A percentile compares a stretch with the other conserved stretches of the same genome.
Conservation (phyloP, 92 coral and sea anemone species). For the Porites evermanni region DNA sequence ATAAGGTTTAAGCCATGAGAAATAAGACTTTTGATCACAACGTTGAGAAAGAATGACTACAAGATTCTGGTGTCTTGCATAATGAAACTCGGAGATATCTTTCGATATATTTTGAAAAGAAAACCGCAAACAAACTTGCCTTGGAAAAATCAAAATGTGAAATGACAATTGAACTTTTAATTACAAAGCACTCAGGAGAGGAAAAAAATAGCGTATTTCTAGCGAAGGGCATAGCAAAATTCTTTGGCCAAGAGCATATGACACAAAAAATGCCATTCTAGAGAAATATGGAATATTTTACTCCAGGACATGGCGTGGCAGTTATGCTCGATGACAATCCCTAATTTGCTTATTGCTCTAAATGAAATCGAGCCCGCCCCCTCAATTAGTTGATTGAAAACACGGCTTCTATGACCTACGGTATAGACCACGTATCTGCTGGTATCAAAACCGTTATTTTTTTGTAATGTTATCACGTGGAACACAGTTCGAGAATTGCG, state of each 20-base stretch:
- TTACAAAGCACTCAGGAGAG: not conserved
- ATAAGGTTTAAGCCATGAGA: too few species aligned
- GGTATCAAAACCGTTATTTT: not conserved
- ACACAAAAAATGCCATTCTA: constrained; percentile 17
- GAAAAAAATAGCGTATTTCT: too few species aligned
- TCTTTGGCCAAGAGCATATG: not conserved
- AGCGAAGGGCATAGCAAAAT: not conserved
- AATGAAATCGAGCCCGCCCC: constrained; percentile 67
- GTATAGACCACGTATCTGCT: not conserved
- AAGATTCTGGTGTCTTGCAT: too few species aligned
- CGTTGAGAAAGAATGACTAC: too few species aligned
- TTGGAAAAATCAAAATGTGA: too few species aligned
- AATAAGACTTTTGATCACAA: too few species aligned
- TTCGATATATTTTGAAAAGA: too few species aligned
- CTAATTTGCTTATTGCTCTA: constrained; percentile 52
- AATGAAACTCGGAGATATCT: too few species aligned
- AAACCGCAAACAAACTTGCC: too few species aligned
- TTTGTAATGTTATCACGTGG: not conserved
- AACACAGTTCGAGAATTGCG: not conserved
- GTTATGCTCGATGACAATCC: constrained; percentile 54
- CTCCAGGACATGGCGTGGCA: constrained; percentile 28
- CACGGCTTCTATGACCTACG: constrained; percentile 29
- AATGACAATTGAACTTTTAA: too few species aligned
- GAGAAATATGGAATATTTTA: constrained; percentile 30
- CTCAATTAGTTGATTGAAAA: constrained; percentile 61